phyloP scores from a whole-genome alignment of 2,888 invertebrate genomes.

The Formica aserva region DNA sequence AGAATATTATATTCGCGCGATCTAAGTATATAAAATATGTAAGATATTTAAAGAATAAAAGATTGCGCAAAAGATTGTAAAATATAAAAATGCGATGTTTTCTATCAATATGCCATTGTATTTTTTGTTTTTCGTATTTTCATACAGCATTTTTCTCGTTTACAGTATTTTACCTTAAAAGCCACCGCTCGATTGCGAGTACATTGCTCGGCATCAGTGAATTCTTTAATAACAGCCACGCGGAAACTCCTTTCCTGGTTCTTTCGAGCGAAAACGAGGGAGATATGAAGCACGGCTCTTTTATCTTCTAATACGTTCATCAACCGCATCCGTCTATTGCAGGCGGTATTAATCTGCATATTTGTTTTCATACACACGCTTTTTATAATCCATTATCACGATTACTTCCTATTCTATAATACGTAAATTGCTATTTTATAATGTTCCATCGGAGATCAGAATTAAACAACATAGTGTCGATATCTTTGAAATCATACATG shows the following conservation, averaged over 20 bases:
- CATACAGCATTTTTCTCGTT: not conserved
- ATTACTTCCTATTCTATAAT: not conserved
- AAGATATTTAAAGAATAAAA: not conserved
- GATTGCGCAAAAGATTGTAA: not conserved
- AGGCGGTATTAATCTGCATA: not conserved
- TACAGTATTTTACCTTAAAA: slow-evolving; percentile 19
- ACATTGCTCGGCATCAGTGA: slow-evolving; percentile 40
- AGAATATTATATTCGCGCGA: not conserved
- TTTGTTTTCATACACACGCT: not conserved
- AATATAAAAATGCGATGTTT: not conserved
- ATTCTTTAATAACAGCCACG: slow-evolving; percentile 30
- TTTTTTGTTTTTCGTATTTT: not conserved
- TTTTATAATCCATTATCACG: not conserved
- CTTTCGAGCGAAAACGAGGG: slow-evolving; percentile 53
- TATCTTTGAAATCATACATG: not conserved
- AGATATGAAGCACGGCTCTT: slow-evolving; percentile 27
- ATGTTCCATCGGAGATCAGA: not conserved
- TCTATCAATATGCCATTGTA: not conserved
- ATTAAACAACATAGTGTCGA: not conserved
- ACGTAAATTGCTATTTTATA: not conserved
- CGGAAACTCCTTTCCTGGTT: slow-evolving; percentile 43
- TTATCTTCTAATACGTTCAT: not conserved
- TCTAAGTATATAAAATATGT: not conserved
- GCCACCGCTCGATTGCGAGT: slow-evolving; percentile 16
- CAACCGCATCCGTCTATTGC: not conserved